Percentiles rank a stretch among this genome's conserved stretches.
phyloP scores from a whole-genome alignment of 2,797 vertebrate genomes.

The Harpagifer antarcticus region DNA sequence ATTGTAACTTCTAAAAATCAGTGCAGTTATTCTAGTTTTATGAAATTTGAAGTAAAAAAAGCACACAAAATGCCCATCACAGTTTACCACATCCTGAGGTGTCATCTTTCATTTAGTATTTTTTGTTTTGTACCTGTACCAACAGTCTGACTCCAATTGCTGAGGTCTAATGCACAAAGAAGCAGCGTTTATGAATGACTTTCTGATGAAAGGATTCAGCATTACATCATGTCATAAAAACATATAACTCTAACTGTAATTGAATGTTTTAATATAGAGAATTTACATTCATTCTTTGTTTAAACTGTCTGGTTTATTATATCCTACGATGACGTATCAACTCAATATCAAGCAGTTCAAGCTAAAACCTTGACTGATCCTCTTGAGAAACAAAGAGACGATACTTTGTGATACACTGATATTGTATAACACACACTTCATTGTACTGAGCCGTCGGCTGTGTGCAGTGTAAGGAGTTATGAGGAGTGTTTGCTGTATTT shows the following conservation, averaged over 20 bases:
- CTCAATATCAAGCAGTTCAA: neutral
- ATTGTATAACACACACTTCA: neutral
- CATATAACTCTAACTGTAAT: neutral
- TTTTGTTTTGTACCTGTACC: neutral
- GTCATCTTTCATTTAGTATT: neutral
- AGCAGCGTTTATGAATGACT: neutral
- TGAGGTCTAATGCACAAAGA: neutral
- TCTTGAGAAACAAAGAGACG: neutral
- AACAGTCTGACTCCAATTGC: neutral
- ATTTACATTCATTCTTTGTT: no score
- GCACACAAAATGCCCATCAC: neutral
- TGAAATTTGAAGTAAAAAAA: no score
- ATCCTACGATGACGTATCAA: neutral
- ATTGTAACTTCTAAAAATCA: neutral
- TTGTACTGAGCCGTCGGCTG: conserved; percentile 7
- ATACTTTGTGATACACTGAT: neutral
- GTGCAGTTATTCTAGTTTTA: neutral
- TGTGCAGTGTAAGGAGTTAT: conserved; percentile 12
- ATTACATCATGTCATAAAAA: conserved; percentile 7
- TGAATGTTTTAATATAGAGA: neutral
- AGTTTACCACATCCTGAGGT: neutral
- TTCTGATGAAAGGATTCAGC: neutral
- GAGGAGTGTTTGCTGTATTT: conserved; percentile 46
- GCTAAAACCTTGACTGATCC: neutral
- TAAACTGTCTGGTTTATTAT: neutral